phyloP scores from a whole-genome alignment of 2,797 vertebrate species.

The Botia almorhae region DNA sequence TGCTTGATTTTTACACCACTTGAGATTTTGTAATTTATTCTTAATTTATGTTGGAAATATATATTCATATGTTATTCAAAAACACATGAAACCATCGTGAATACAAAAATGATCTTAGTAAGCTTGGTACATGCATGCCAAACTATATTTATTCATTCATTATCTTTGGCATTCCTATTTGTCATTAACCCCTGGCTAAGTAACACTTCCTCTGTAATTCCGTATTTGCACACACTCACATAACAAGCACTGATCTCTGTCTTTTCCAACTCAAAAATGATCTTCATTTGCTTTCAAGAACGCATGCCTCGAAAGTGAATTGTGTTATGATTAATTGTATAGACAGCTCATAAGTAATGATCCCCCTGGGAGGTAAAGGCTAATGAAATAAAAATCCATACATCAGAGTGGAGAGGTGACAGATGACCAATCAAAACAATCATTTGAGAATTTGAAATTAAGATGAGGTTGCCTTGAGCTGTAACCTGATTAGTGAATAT shows the following conservation, averaged over 20 bases:
- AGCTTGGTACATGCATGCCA: too few species aligned
- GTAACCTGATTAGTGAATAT: constrained; percentile 52
- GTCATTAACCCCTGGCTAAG: too few species aligned
- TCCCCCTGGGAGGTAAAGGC: constrained; percentile 84
- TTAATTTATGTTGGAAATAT: too few species aligned
- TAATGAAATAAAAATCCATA: constrained; percentile 83
- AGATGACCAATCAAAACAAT: constrained; percentile 88
- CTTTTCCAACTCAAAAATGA: not conserved
- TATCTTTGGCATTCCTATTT: too few species aligned
- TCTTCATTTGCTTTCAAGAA: constrained; percentile 3
- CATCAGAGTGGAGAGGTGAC: constrained; percentile 85
- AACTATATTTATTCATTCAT: too few species aligned
- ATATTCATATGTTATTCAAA: too few species aligned
- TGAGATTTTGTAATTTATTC: too few species aligned
- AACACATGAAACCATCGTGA: too few species aligned
- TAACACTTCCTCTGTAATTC: too few species aligned
- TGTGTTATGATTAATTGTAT: constrained; percentile 34
- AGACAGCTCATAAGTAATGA: constrained; percentile 81
- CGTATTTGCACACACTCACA: not conserved
- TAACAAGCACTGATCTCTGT: not conserved
- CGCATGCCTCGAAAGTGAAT: not conserved
- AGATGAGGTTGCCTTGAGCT: constrained; percentile 72
- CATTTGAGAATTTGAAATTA: constrained; percentile 86
- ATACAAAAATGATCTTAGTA: too few species aligned
- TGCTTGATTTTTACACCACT: too few species aligned